A percentile compares a stretch with the other conserved stretches of the same genome.
phyloP scores from a whole-genome alignment of 2,113 vertebrate species.

The Rutilus rutilus region DNA sequence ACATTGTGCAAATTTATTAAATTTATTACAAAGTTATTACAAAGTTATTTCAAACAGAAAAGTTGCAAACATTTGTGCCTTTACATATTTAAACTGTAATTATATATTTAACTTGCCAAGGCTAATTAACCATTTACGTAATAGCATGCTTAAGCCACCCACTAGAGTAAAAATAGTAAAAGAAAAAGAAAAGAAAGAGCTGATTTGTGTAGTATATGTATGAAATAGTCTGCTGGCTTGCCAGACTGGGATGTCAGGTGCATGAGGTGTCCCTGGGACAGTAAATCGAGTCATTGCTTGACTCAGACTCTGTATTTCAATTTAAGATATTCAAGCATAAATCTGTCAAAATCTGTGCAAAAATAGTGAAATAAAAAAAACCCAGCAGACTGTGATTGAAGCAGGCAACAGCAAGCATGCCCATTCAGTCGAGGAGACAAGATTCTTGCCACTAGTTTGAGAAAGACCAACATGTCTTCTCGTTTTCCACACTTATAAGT shows the following conservation, averaged over 20 bases:
- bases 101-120: constrained; percentile 66
- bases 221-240: constrained; percentile 26
- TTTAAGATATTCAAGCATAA: constrained; percentile 54
- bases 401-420: constrained; percentile 1
- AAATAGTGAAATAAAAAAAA: constrained; percentile 45
- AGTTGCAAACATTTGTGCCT: constrained; percentile 49
- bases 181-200: neutral
- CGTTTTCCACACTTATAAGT: constrained; percentile 31
- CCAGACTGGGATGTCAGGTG: constrained; percentile 27
- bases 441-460: constrained; percentile 18
- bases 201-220: neutral
- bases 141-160: constrained; percentile 57
- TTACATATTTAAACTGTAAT: constrained; percentile 69
- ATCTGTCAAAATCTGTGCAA: constrained; percentile 29
- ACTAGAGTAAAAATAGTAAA: constrained; percentile 58
- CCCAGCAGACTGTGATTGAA: constrained; percentile 31
- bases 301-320: constrained; percentile 52
- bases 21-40: too few species aligned
- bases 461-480: constrained; percentile 5
- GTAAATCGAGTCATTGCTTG: constrained; percentile 48
- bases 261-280: constrained; percentile 39
- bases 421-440: constrained; percentile 13
- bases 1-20: neutral
- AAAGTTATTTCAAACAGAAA: constrained; percentile 35
- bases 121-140: constrained; percentile 61